Percentiles rank a stretch among this genome's conserved stretches.
Conservation (phyloP, 2,797 vertebrate genomes). For the Rhincodon typus region DNA sequence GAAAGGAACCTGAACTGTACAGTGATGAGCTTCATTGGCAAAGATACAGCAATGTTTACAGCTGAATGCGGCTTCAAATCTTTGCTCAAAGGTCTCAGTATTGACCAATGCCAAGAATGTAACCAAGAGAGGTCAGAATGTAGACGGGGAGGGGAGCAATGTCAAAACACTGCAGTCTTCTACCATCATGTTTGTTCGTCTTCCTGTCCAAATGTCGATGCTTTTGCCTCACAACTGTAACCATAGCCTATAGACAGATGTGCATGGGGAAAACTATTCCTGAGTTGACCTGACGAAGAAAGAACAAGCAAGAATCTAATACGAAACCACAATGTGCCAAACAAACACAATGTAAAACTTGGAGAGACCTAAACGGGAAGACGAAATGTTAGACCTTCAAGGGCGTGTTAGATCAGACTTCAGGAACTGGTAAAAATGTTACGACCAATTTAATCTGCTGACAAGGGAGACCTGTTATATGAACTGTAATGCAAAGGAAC, state of each 20-base stretch:
- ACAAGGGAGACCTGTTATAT: too few relatives aligned
- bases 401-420: too few relatives aligned
- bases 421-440: too few relatives aligned
- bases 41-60: background rate
- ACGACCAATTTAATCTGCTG: too few relatives aligned
- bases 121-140: background rate
- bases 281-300: background rate
- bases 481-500: too few relatives aligned
- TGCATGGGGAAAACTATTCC: background rate
- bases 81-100: background rate
- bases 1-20: background rate
- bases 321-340: too few relatives aligned
- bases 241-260: background rate
- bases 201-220: background rate
- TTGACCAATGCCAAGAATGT: background rate
- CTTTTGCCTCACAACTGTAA: background rate
- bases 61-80: background rate
- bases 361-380: too few relatives aligned
- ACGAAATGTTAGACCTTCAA: too few relatives aligned
- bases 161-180: background rate
- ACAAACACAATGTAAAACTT: too few relatives aligned
- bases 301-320: background rate
- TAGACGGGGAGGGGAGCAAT: background rate
- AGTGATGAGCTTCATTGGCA: background rate
- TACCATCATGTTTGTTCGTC: background rate